phyloP scores from a whole-genome alignment of 1,140 invertebrate genomes.

The Heliconius hewitsoni region DNA sequence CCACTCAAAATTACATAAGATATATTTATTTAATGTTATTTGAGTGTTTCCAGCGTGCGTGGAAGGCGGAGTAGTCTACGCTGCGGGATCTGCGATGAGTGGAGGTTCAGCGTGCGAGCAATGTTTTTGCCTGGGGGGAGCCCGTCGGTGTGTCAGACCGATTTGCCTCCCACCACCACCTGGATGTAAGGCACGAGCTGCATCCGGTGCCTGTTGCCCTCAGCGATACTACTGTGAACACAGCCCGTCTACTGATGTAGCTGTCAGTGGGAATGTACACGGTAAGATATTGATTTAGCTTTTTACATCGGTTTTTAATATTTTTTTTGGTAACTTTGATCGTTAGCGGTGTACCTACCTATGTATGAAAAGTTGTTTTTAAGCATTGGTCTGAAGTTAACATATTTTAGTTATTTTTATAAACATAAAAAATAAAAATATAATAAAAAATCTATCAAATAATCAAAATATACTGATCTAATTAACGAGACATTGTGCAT shows the following conservation, averaged over 20 bases:
- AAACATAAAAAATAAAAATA: no score
- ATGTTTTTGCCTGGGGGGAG: constrained; percentile 91
- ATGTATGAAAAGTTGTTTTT: no score
- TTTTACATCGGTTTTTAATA: not conserved
- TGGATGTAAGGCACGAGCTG: constrained; percentile 86
- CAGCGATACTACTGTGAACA: constrained; percentile 90
- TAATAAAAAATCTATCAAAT: no score
- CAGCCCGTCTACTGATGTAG: constrained; percentile 55
- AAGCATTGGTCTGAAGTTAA: no score
- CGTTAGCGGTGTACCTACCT: not conserved
- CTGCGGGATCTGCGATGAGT: constrained; percentile 91
- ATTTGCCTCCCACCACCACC: constrained; percentile 89
- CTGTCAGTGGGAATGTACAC: constrained; percentile 38
- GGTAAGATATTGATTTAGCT: constrained; percentile 39
- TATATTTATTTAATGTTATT: constrained; percentile 6
- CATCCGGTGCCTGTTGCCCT: constrained; percentile 90
- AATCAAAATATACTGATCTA: no score
- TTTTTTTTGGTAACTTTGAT: not conserved
- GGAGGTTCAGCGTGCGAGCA: constrained; percentile 90
- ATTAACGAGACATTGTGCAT: no score
- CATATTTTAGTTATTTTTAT: no score
- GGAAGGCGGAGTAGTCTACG: constrained; percentile 88
- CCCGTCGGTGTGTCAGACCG: constrained; percentile 89
- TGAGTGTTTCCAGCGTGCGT: constrained; percentile 84
- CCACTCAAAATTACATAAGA: not conserved